Percentiles rank a stretch among this genome's conserved stretches.
These are phyloP conservation scores for Pheosia tremula DNA, from an alignment of 2,888 invertebrate species.

Conservation along the genomic window DNA sequence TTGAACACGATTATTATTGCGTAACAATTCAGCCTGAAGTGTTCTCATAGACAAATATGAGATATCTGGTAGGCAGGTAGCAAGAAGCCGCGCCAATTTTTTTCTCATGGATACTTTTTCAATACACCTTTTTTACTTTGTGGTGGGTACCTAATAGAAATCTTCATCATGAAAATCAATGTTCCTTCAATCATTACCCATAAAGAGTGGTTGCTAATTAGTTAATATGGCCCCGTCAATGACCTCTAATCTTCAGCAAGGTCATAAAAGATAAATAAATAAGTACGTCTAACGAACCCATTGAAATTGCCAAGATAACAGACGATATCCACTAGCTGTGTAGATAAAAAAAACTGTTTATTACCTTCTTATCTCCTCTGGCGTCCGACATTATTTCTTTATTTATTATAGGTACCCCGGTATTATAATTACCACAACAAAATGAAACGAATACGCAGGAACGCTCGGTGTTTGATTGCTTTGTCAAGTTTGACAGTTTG, in stretches of 20 bases:
- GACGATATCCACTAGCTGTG: conserved; percentile 35
- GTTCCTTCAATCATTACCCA: neutral
- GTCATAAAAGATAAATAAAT: conserved; percentile 64
- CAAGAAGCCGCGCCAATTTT: neutral
- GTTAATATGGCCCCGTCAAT: conserved; percentile 31
- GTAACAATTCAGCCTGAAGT: neutral
- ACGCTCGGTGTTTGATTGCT: conserved; percentile 29
- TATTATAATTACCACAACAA: conserved; percentile 35
- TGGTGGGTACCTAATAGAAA: too few relatives aligned
- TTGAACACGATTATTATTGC: neutral
- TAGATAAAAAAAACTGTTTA: conserved; percentile 50
- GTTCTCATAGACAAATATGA: neutral
- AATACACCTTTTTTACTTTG: neutral
- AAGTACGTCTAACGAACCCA: conserved; percentile 44
- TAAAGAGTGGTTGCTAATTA: conserved; percentile 6
- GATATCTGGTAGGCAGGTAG: neutral
- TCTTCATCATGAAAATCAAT: neutral
- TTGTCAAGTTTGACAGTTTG: conserved; percentile 29
- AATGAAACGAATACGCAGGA: conserved; percentile 10
- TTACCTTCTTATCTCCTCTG: conserved; percentile 73
- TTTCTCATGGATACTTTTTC: neutral
- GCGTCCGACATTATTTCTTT: conserved; percentile 64
- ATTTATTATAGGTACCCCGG: conserved; percentile 38
- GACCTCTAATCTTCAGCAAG: conserved; percentile 69
- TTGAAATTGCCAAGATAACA: conserved; percentile 39